A percentile compares a stretch with the other conserved stretches of the same genome.
phyloP scores from a whole-genome alignment of 1,140 invertebrate genomes.

The Drosophila rufa region DNA sequence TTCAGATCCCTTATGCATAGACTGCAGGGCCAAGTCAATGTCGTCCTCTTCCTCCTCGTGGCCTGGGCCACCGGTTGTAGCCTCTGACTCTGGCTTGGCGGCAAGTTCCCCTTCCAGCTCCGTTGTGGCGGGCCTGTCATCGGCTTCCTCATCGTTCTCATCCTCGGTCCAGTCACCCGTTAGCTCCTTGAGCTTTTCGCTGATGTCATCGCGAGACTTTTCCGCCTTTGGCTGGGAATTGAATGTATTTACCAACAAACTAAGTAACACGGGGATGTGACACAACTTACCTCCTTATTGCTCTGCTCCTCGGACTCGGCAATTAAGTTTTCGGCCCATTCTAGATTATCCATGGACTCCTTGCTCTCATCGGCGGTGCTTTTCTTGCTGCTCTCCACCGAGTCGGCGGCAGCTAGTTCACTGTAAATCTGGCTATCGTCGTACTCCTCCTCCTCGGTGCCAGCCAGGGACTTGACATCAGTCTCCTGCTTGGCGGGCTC shows the following conservation, averaged over 20 bases:
- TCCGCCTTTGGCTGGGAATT: conserved; percentile 58
- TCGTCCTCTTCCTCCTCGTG: conserved; percentile 70
- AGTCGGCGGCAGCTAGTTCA: conserved; percentile 60
- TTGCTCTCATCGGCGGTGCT: conserved; percentile 72
- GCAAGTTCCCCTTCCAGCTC: conserved; percentile 38
- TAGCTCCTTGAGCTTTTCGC: conserved; percentile 80
- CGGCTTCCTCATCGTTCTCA: conserved; percentile 73
- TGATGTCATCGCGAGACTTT: conserved; percentile 75
- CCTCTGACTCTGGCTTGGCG: conserved; percentile 10
- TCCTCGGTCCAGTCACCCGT: conserved; percentile 83
- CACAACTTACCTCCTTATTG: conserved; percentile 66
- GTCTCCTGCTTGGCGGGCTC: conserved; percentile 46
- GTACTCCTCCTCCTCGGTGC: conserved; percentile 70
- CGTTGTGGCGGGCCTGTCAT: conserved; percentile 43
- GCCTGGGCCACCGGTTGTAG: background rate
- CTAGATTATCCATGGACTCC: conserved; percentile 76
- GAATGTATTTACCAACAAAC: background rate
- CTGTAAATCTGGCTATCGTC: conserved; percentile 80
- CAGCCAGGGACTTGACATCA: conserved; percentile 58
- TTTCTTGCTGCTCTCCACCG: conserved; percentile 62
- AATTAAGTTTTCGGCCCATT: conserved; percentile 81
- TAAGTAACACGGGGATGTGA: too few species aligned
- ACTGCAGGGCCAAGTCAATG: conserved; percentile 73
- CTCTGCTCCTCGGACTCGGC: conserved; percentile 68
- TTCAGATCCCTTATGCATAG: conserved; percentile 65